Evolutionary conservation across 2,888 invertebrate species (phyloP), one percentile per base, ranked within the genome.

Genomic region (Andricus curvator): DNA sequence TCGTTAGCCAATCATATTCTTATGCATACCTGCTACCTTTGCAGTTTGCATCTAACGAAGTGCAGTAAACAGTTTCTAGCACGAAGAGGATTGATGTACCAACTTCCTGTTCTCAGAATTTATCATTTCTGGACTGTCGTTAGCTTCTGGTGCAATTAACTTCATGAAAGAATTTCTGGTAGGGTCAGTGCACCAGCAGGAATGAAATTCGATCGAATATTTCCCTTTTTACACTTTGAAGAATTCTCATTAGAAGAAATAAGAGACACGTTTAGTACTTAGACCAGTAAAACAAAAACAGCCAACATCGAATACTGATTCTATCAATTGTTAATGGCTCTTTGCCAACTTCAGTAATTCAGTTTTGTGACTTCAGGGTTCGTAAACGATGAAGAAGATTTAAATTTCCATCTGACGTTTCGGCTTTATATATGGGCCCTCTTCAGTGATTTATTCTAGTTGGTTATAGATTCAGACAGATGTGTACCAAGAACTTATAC

Each of bases 1-100:
- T 74, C 51, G 74, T 74, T 74, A 70, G 67, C 33, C 67, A 51
- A 48, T 51, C 51, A 33, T 70, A 70, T 70, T 70, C 51, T 70
- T 56, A 62, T 66, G 33, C n/a, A 66, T 66, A 62, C 37, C 20
- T 66, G 41, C n/a, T 33, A 41, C n/a, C n/a, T 41, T 41, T 41
- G 67, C 37, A n/a, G 67, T 37, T 67, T 67, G 41, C 25, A 29
- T 64, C 29, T 64, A 64, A 22, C 15, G 62, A 29, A 64, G 17
- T 64, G 62, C n/a, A 13, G 70, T 51, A 48, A 70, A 51, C 29
- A 29, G 51, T 70, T 70, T 48, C 51, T 29, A 48, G 29, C 70
- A 70, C 70, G 70, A 70, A 11, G 22, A 15, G 29, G 11, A 51
- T 64, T 64, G 62, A 64, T 64, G 29, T 4, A 29, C 6, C 17